phyloP scores from a whole-genome alignment of 2,888 invertebrate genomes.

The Drosophila basisetae region DNA sequence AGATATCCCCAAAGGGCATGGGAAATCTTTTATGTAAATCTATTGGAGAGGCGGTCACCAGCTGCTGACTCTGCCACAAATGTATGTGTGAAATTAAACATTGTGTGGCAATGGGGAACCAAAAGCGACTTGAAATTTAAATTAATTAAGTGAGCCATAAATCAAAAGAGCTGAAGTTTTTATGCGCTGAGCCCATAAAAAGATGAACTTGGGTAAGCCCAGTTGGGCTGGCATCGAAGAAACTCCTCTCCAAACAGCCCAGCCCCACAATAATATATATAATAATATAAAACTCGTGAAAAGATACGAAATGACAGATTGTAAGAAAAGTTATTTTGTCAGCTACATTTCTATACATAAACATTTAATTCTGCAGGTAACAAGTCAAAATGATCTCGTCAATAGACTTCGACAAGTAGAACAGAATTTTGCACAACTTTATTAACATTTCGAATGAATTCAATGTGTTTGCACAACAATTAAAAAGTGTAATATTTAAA shows the following conservation, averaged over 20 bases:
- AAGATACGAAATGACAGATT: not conserved
- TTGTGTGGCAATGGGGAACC: conserved; percentile 15
- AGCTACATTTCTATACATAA: not conserved
- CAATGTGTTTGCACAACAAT: not conserved
- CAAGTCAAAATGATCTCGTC: not conserved
- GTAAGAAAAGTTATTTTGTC: not conserved
- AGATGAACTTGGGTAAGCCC: not conserved
- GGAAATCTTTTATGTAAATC: conserved; percentile 37
- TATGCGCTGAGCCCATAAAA: not conserved
- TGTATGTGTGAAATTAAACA: conserved; percentile 42
- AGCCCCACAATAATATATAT: too few relatives aligned
- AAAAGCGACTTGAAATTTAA: conserved; percentile 6
- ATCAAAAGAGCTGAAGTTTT: conserved; percentile 19
- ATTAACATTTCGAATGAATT: not conserved
- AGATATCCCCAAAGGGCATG: conserved; percentile 20
- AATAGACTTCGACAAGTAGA: not conserved
- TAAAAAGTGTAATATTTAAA: not conserved
- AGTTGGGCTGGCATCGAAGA: not conserved
- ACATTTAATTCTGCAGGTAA: not conserved
- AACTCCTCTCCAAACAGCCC: not conserved
- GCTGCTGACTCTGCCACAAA: conserved; percentile 15
- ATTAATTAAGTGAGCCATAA: conserved; percentile 31
- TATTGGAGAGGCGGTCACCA: conserved; percentile 5
- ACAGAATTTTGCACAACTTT: not conserved
- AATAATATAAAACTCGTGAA: not conserved